A percentile compares a stretch with the other conserved stretches of the same genome.
These are phyloP conservation scores for Dicaeum eximium DNA, from an alignment of 2,113 vertebrate species.

Conservation along the genomic window DNA sequence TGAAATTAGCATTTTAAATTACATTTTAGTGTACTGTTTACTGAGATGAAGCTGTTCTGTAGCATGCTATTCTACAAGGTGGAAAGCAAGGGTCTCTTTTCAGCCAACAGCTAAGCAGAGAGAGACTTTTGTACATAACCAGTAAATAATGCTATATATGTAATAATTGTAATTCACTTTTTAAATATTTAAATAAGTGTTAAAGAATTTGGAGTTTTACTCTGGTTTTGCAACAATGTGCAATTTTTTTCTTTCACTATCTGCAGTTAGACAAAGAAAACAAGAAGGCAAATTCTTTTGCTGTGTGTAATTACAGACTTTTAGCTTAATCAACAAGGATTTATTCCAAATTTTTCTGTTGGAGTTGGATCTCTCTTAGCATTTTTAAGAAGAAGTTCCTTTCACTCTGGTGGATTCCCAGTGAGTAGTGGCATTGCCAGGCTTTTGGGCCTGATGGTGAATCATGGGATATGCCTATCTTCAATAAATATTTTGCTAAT, in stretches of 20 bases:
- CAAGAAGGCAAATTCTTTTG: not conserved
- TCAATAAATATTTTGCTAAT: not conserved
- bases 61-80: not conserved
- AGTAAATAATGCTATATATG: not conserved
- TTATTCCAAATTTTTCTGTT: not conserved
- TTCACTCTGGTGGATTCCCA: not conserved
- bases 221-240: not conserved
- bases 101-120: not conserved
- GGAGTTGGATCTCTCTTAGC: not conserved
- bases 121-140: fast-evolving
- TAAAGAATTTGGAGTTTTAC: not conserved
- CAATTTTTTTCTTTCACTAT: not conserved
- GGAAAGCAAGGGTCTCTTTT: not conserved
- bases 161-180: not conserved
- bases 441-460: not conserved
- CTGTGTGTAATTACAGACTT: not conserved
- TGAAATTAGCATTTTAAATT: not conserved
- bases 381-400: not conserved
- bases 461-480: not conserved
- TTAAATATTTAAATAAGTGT: not conserved
- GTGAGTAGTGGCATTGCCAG: not conserved
- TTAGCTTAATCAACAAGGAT: not conserved
- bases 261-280: not conserved
- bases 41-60: not conserved
- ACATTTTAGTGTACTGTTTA: not conserved